These are phyloP conservation scores for Elegia similella DNA, from an alignment of 2,888 invertebrate species.

Conservation along the genomic window DNA sequence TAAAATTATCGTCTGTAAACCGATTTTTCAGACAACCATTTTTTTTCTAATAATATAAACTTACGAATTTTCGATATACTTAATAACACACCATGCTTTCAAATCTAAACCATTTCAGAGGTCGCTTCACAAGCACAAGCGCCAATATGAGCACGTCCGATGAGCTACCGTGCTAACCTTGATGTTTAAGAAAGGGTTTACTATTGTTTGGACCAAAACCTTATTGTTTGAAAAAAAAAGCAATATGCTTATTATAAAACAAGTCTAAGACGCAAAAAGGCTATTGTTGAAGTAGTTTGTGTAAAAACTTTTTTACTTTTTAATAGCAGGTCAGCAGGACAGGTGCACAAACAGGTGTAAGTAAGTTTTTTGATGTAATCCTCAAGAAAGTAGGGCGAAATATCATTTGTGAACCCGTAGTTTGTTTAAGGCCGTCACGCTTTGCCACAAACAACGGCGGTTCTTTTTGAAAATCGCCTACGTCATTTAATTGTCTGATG, in stretches of 20 bases:
- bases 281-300: conserved; percentile 52
- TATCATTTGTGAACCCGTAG: conserved; percentile 55
- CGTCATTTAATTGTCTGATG: conserved; percentile 66
- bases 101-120: too few relatives aligned
- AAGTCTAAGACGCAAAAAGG: conserved; percentile 26
- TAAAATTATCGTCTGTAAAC: too few relatives aligned
- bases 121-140: too few relatives aligned
- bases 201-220: neutral
- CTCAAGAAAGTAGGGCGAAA: conserved; percentile 49
- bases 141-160: too few relatives aligned
- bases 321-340: conserved; percentile 59
- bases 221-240: neutral
- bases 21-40: too few relatives aligned
- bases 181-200: too few relatives aligned
- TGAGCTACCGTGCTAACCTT: too few relatives aligned
- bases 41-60: too few relatives aligned
- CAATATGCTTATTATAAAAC: neutral
- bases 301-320: conserved; percentile 44
- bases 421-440: conserved; percentile 77
- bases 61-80: too few relatives aligned
- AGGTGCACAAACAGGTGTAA: conserved; percentile 71
- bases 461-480: conserved; percentile 61
- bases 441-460: conserved; percentile 50
- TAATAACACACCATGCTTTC: too few relatives aligned
- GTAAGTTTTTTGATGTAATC: conserved; percentile 45